Evolutionary conservation across 2,888 invertebrate genomes (phyloP), one percentile per base, ranked within the genome.

Genomic region (Agonopterix heracliana): DNA sequence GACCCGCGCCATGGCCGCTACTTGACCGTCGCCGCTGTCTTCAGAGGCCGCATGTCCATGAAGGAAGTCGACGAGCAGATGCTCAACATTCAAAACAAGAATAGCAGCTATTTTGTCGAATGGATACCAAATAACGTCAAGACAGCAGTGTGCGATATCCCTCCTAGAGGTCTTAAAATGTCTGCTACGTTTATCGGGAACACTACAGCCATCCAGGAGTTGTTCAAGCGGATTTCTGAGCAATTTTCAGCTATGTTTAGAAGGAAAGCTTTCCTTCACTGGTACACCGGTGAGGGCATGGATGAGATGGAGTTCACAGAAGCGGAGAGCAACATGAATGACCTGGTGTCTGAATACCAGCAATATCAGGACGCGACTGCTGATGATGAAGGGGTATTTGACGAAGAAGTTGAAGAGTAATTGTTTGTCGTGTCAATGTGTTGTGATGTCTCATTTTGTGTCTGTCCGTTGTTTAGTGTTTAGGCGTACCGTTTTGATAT

Each of bases 201-300:
- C 77, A 93, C 94, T 12, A 95, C 96, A 9, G 95, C 95, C 56
- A 95, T 95, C 61, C 96, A 96, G 71, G 95, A 96, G 73, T 78
- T 96, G 55, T 96, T 96, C 81, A 95, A 95, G 78, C 90, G 96
- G 66, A 94, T 96, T 62, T 93, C 94, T 41, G 95, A 95, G 71
- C 96, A 95, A 74, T 96, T 95, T 70, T 93, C 93, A 12, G 95
- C 95, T 64, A 96, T 98, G 97, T 97, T 97, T 90, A 91, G 96
- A 60, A 92, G 97, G 65, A 97, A 96, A 83, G 97, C 97, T 74
- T 97, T 97, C 92, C 90, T 97, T 65, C 97, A 97, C 68, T 98
- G 97, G 98, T 98, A 98, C 91, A 98, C 96, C 34, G 98, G 96
- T 58, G 97, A 97, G 84, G 97, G 97, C 65, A 97, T 97, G 97